Base-by-base conservation (phyloP, 1,140 invertebrate genomes). In the Microplitis demolitor region DNA sequence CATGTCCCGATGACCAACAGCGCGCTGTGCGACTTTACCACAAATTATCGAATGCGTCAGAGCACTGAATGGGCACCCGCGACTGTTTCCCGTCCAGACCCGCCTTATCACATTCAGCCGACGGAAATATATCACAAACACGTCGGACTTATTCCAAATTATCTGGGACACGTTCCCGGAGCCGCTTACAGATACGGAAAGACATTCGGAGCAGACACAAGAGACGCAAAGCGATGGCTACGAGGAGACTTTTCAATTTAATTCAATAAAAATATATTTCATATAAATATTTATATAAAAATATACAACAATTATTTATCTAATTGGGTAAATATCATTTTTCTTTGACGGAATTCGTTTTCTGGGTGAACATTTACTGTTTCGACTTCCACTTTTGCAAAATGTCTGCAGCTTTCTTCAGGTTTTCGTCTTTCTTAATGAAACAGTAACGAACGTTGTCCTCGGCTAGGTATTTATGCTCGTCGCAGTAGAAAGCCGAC, bases 381-480 rank as follows among this genome's bases (percentile, higher is more conserved):
- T 79, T n/a, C 4, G 82, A 80, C 74, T 90, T 91, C 91, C 91
- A 92, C 74, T 89, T 88, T 39, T 84, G 79, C 6, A 93, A 86
- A 74, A 92, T 90, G 71, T 92, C 86, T 34, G 89, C 90, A 50
- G 92, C 92, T 81, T 92, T 89, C 78, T 92, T 82, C 6, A 96
- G 85, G 80, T 93, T 94, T 83, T 93, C 91, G 82, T 95, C 93
- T 87, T 93, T 91, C 90, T 99, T 99, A 62, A 97, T 96, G 83
- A 98, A 99, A 85, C 97, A 98, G 79, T 93, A 95, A 61, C 98
- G 89, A 3, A 98, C 93, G 81, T 92, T 95, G 84, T 97, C 92
- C 85, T 98, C 95, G 4, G 91, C 96, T 5, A 98, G 86, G 72
- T 90, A 83, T 84, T 98, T 98, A 84, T 99, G 91, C 14, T 88